These are phyloP conservation scores for Corythoichthys intestinalis DNA, from an alignment of 2,113 vertebrate genomes.

Conservation along the genomic window DNA sequence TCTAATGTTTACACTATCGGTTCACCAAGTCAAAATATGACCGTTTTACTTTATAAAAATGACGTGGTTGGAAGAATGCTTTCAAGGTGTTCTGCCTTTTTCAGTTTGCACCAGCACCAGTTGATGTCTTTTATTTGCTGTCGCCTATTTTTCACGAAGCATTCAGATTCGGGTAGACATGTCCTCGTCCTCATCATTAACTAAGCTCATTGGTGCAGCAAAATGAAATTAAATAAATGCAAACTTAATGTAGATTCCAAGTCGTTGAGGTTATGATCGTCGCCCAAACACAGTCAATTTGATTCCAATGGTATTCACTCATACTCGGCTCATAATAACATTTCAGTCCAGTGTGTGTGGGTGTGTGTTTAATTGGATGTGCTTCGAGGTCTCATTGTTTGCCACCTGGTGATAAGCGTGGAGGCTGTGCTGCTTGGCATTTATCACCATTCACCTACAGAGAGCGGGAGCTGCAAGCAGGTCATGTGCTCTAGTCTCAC, in stretches of 20 bases:
- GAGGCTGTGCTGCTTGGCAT: constrained; percentile 33
- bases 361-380: constrained; percentile 41
- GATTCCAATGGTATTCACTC: constrained; percentile 24
- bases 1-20: too few relatives aligned
- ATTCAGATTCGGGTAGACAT: constrained; percentile 22
- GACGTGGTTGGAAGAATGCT: too few relatives aligned
- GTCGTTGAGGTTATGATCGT: constrained; percentile 18
- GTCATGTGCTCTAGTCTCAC: constrained; percentile 30
- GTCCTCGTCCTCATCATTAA: constrained; percentile 50
- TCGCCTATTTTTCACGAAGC: not conserved
- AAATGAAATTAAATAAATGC: constrained; percentile 7
- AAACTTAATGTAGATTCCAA: not conserved
- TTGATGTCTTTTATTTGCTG: constrained; percentile 56
- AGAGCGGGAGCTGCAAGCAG: constrained; percentile 19
- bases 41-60: too few relatives aligned
- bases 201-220: constrained; percentile 22
- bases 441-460: constrained; percentile 40
- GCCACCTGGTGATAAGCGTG: constrained; percentile 50
- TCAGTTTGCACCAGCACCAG: too few relatives aligned
- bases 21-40: too few relatives aligned
- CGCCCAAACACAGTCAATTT: constrained; percentile 15
- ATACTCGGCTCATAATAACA: constrained; percentile 8
- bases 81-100: too few relatives aligned
- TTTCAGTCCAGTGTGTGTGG: constrained; percentile 11
- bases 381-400: constrained; percentile 20